Base-by-base conservation (phyloP, 2,113 vertebrate species). In the Chloebia gouldiae region DNA sequence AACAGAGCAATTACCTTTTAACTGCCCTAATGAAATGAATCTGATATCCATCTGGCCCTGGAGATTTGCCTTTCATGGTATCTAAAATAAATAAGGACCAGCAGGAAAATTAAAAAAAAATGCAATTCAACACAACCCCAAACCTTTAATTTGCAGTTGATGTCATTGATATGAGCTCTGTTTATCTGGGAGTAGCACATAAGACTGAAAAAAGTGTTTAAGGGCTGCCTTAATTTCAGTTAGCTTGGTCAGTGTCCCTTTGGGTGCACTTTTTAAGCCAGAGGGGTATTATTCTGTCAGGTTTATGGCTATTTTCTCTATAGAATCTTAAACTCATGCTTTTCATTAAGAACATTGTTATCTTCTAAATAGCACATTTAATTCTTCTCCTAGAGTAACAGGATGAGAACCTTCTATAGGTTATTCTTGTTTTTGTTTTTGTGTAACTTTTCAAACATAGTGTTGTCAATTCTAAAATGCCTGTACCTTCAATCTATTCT, bases 291-390 rank as follows among this genome's bases (percentile, higher is more conserved):
- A 78, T 71, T 44, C 64, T 81, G 45, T 78, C 87, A 87, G 53
- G 21, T 70, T 89, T 94, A 88, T 59, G 68, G 64, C 30, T 95
- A 11, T 81, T 88, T 86, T 78, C 81, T 87, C 90, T 40, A 51
- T 12, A 79, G 61, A 71, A 81, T 57, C 14, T 90, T 61, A 15
- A 60, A 30, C 59, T 90, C 64, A 6, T 69, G 64, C 64, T 96
- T 97, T 97, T 91, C 71, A 79, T 86, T 93, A 97, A 81, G 80
- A 92, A 57, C 31, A 40, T 16, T 65, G 40, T 95, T 96, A 88
- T 81, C 76, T 91, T 86, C 28, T 82, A 76, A 88, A 75, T 49
- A 64, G 68, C 16, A 87, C 44, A 80, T 81, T 94, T 75, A 81
- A 81, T 59, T 93, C 39, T 82, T 51, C 33, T 95, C 14, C 78